Base-by-base conservation (phyloP, 2,888 invertebrate species). In the Coenonympha arcania region DNA sequence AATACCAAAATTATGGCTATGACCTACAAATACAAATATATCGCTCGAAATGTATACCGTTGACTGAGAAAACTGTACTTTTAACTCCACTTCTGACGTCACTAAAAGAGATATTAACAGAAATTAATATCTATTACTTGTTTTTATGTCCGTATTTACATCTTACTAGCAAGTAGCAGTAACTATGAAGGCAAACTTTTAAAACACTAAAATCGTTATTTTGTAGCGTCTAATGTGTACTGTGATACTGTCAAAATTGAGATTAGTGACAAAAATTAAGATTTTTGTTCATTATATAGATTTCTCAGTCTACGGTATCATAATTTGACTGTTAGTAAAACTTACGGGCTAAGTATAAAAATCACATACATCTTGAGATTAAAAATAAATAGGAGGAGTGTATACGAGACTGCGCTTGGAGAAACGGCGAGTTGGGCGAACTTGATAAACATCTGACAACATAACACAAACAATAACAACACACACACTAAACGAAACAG, bases 301-400 rank as follows among this genome's bases (percentile, higher is more conserved):
- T 39, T 39, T 39, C 24, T 39, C 22, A 15, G n/a, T 24, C 3
- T 24, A 24, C 22, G 22, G 59, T n/a, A 15, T 8, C 15, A 39
- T n/a, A n/a, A n/a, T n/a, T n/a, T n/a, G n/a, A 44, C 16, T 65
- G 80, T 82, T 83, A 82, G 80, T 80, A 44, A 62, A 69, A 54
- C 82, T 83, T 84, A 79, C 60, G 55, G 78, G 15, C 39, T 39
- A 81, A 83, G 64, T 70, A 71, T 74, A 75, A 71, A 78, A 82
- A 84, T 83, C 84, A 84, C 84, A 79, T 78, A 76, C 73, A 82
- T 77, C 74, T 83, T 78, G 82, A 82, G 77, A 83, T 81, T 77
- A 80, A 61, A 75, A 45, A 78, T 79, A 80, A 76, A 76, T 80
- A 80, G 79, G 79, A 80, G 77, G 75, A 73, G 71, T 72, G 68